Conservation (phyloP, 1,140 invertebrate species). For the Lethrus apterus region DNA sequence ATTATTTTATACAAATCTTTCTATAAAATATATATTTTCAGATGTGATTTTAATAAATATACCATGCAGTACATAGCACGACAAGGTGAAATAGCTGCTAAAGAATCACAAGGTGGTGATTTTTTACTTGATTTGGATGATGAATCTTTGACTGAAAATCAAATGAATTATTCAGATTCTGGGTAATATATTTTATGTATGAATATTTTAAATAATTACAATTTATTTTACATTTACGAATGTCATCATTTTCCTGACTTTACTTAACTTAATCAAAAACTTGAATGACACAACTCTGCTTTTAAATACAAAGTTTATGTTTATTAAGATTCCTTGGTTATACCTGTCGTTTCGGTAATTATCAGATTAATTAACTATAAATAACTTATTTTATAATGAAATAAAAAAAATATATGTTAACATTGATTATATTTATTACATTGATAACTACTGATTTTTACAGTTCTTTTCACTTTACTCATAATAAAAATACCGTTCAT, state of each 20-base stretch:
- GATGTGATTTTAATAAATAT: constrained; percentile 77
- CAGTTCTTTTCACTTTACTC: neutral
- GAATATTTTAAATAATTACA: constrained; percentile 1
- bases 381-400: neutral
- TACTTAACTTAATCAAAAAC: too few relatives aligned
- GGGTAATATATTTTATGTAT: too few relatives aligned
- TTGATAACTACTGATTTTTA: neutral
- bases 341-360: too few relatives aligned
- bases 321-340: too few relatives aligned
- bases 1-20: constrained; percentile 12
- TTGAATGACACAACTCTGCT: too few relatives aligned
- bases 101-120: constrained; percentile 22
- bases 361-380: too few relatives aligned
- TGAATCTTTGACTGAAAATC: too few relatives aligned
- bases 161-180: too few relatives aligned
- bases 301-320: too few relatives aligned
- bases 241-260: too few relatives aligned
- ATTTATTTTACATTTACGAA: too few relatives aligned
- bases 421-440: neutral
- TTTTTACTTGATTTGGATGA: constrained; percentile 8
- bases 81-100: constrained; percentile 46
- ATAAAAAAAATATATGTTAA: neutral
- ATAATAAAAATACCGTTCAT: too few relatives aligned
- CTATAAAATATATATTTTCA: constrained; percentile 41
- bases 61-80: constrained; percentile 58